Evolutionary conservation across 2,888 invertebrate genomes (phyloP).

Genomic region (Crepidodera aurea): DNA sequence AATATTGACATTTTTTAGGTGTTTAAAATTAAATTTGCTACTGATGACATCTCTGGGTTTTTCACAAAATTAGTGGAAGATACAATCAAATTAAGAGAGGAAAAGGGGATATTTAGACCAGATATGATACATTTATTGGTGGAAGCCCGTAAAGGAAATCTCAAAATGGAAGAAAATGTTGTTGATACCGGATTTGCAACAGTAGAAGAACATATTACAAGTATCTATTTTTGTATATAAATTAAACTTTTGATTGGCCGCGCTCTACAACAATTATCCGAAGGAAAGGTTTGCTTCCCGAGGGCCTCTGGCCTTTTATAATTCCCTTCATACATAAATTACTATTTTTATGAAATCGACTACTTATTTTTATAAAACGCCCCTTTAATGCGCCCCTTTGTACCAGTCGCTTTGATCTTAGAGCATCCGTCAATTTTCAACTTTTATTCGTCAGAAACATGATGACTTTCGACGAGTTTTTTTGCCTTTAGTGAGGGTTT

Average conservation of each 20-base stretch:
- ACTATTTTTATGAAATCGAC: no score
- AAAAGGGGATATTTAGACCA: constrained; percentile 45
- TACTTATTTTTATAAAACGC: no score
- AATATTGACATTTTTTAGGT: constrained; percentile 13
- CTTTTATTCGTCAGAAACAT: no score
- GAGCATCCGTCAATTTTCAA: no score
- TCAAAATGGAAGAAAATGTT: constrained; percentile 35
- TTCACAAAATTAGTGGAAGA: constrained; percentile 41
- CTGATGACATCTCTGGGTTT: constrained; percentile 13
- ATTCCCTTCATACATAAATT: no score
- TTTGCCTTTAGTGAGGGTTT: no score
- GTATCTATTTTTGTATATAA: constrained; percentile 4
- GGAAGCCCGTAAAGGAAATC: constrained; percentile 47
- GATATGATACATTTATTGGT: constrained; percentile 66
- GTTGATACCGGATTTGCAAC: constrained; percentile 46
- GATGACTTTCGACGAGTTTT: no score
- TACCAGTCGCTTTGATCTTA: no score
- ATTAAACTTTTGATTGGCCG: background rate
- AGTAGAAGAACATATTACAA: constrained; percentile 41
- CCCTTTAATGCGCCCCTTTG: no score
- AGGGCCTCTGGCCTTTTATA: no score
- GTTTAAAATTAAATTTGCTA: constrained; percentile 15
- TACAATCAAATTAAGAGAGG: constrained; percentile 44
- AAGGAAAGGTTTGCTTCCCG: no score
- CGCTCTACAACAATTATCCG: no score